phyloP scores from a whole-genome alignment of 2,888 invertebrate genomes.

The Ephialtes manifestator region DNA sequence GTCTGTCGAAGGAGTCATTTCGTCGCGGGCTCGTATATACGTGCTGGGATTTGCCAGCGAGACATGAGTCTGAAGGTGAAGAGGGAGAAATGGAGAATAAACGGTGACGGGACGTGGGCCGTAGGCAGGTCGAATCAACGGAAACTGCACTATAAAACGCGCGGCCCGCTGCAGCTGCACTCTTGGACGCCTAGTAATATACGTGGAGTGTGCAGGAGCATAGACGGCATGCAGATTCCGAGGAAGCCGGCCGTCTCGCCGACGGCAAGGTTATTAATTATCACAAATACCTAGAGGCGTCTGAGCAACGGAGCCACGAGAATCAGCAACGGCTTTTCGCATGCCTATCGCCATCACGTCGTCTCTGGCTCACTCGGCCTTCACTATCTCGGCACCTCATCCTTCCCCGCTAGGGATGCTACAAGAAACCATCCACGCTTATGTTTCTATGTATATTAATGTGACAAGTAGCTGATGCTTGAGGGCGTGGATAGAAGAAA shows the following conservation, averaged over 20 bases:
- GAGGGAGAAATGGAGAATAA: constrained; percentile 52
- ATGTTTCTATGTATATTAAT: constrained; percentile 20
- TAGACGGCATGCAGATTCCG: constrained; percentile 57
- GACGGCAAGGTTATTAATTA: constrained; percentile 73
- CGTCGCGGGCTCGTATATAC: constrained; percentile 20
- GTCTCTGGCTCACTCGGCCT: constrained; percentile 28
- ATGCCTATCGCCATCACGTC: constrained; percentile 25
- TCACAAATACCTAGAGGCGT: constrained; percentile 68
- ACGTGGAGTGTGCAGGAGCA: constrained; percentile 8
- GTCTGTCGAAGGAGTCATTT: constrained; percentile 20
- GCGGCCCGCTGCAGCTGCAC: constrained; percentile 49
- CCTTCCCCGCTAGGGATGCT: constrained; percentile 16
- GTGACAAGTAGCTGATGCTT: background rate
- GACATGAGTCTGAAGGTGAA: background rate
- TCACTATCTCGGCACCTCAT: constrained; percentile 28
- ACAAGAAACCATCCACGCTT: background rate
- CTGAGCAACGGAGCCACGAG: constrained; percentile 62
- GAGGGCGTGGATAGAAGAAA: background rate
- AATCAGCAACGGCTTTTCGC: constrained; percentile 49
- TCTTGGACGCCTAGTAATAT: constrained; percentile 41
- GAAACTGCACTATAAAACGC: constrained; percentile 69
- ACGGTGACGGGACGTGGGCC: constrained; percentile 45
- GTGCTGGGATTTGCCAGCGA: background rate
- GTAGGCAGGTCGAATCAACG: constrained; percentile 65
- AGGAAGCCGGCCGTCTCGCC: constrained; percentile 65